phyloP scores from a whole-genome alignment of 2,888 invertebrate genomes.

The Drosophila melanosoma region DNA sequence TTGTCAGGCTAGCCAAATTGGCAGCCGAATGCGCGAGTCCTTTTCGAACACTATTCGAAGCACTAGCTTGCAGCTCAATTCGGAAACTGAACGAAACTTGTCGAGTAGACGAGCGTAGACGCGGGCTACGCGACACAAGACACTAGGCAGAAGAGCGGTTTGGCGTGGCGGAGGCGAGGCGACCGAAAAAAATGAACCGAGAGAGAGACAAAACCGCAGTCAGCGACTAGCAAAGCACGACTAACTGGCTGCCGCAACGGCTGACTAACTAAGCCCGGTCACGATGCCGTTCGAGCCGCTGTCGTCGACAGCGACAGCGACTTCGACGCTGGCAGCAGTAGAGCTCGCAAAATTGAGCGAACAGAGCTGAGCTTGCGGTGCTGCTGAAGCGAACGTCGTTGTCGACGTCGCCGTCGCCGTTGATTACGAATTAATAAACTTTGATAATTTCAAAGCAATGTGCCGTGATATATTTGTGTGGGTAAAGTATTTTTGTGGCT shows the following conservation, averaged over 20 bases:
- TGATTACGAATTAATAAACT: slow-evolving; percentile 67
- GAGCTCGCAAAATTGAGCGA: slow-evolving; percentile 40
- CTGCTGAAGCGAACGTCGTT: slow-evolving; percentile 16
- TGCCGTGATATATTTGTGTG: slow-evolving; percentile 13
- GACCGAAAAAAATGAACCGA: slow-evolving; percentile 33
- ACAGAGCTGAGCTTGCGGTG: slow-evolving; percentile 33
- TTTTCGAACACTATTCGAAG: slow-evolving; percentile 30
- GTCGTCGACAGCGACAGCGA: slow-evolving; percentile 13
- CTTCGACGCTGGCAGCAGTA: slow-evolving; percentile 11
- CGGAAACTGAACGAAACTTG: slow-evolving; percentile 13
- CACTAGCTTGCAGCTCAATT: slow-evolving; percentile 23
- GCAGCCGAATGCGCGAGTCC: slow-evolving; percentile 41
- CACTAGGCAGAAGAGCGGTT: slow-evolving; percentile 2
- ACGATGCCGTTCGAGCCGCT: slow-evolving; percentile 39
- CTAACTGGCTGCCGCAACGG: slow-evolving; percentile 74
- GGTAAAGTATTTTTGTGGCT: slow-evolving; percentile 10
- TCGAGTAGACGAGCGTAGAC: slow-evolving; percentile 5
- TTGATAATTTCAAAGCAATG: slow-evolving; percentile 62
- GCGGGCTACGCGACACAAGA: slow-evolving; percentile 33
- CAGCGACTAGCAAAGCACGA: slow-evolving; percentile 77
- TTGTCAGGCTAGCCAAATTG: slow-evolving; percentile 23
- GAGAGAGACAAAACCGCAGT: slow-evolving; percentile 61
- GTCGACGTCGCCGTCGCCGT: slow-evolving; percentile 7
- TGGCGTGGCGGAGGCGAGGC: slow-evolving; percentile 10
- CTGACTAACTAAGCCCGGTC: slow-evolving; percentile 69